Base-by-base conservation (phyloP, 2,888 invertebrate species). In the Andricus quercusramuli region DNA sequence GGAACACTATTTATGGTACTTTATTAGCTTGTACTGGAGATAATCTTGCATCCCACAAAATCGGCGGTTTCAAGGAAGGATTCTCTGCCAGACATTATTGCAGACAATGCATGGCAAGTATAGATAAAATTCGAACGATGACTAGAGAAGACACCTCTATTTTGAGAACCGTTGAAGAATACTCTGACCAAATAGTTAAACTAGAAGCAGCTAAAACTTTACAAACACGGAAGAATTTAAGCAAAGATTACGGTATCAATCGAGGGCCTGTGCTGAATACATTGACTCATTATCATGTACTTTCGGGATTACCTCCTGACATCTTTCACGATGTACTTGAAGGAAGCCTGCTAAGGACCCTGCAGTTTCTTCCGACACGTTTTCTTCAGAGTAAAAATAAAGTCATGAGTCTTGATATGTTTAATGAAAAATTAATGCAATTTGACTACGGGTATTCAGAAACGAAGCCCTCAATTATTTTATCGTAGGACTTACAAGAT, bases 181-280 rank as follows among this genome's bases (percentile, higher is more conserved):
- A 78, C 32, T 22, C 66, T 68, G 51, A 32, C 15, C 47, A 56
- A 32, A 25, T 78, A 20, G 3, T 1, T 22, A 20, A 68, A n/a
- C 37, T 78, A 3, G 22, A 51, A 44, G 47, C 13, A 51, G 25
- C 67, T 66, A 56, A 67, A 15, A 20, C 47, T 20, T 17, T 78
- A 67, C 44, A 44, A 15, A 15, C 44, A 13, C 15, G 44, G 44
- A 44, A 44, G 44, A 44, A 44, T 44, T 44, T 44, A 44, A 78
- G 59, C 6, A 67, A 51, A 68, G 66, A 67, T 32, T 56, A 41
- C 37, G 78, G 78, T 20, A 32, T 78, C 20, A 78, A 78, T 47
- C 17, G n/a, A 37, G 20, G n/a, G 8, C 68, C 67, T 51, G 3
- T 67, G 17, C 56, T 78, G 6, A 78, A 68, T 67, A 22, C 22